phyloP scores from a whole-genome alignment of 2,888 invertebrate species.

The Pycnomerus fuliginosus region DNA sequence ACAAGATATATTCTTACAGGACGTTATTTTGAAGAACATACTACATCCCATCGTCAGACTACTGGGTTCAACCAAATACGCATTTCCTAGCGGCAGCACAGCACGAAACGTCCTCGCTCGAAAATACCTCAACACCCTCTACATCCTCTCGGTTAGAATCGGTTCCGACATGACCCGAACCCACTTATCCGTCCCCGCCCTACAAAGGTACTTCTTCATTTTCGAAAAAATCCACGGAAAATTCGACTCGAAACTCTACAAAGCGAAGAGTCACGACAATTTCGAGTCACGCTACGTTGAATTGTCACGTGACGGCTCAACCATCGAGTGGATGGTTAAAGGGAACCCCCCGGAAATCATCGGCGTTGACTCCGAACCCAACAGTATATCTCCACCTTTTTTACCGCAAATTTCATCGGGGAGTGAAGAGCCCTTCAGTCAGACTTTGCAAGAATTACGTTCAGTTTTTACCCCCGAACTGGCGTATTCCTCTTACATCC shows the following conservation, averaged over 20 bases:
- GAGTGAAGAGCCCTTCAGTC: constrained; percentile 21
- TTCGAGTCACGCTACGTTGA: constrained; percentile 54
- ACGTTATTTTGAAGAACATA: constrained; percentile 79
- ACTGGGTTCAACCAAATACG: constrained; percentile 73
- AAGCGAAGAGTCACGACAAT: neutral
- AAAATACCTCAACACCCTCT: constrained; percentile 80
- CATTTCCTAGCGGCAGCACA: constrained; percentile 78
- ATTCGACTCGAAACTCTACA: neutral
- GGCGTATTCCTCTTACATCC: constrained; percentile 78
- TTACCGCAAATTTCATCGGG: too few relatives aligned
- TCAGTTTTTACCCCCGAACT: constrained; percentile 82
- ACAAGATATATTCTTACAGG: constrained; percentile 56
- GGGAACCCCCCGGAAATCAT: constrained; percentile 45
- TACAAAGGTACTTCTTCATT: constrained; percentile 75
- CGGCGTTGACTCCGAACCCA: too few relatives aligned
- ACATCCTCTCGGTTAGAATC: constrained; percentile 73
- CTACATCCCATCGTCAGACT: constrained; percentile 80
- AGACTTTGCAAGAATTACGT: constrained; percentile 74
- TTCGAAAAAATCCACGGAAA: constrained; percentile 71
- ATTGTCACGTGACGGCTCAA: constrained; percentile 61
- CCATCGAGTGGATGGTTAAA: constrained; percentile 61
- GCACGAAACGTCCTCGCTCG: constrained; percentile 76
- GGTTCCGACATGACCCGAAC: constrained; percentile 77
- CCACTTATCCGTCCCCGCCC: constrained; percentile 69
- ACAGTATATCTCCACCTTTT: constrained; percentile 64